Conservation (phyloP, 2,888 invertebrate genomes). For the Elysia crispata region DNA sequence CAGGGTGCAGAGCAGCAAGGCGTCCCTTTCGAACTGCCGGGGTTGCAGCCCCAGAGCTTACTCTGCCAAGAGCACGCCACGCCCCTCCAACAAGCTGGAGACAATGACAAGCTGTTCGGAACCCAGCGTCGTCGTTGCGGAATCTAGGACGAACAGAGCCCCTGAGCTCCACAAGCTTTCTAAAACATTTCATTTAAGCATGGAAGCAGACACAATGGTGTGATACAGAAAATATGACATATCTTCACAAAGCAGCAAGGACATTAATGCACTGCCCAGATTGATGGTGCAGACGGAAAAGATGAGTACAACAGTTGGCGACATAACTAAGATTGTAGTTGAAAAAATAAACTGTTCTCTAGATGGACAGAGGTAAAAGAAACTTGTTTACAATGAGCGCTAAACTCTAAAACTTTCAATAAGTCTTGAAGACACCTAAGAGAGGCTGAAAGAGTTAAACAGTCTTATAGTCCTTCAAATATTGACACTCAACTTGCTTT, state of each 20-base stretch:
- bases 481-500: too few species aligned
- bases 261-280: not conserved
- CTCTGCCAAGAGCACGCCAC: constrained; percentile 18
- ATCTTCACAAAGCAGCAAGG: not conserved
- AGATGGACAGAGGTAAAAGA: too few species aligned
- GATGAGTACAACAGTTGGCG: too few species aligned
- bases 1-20: not conserved
- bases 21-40: not conserved
- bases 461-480: not conserved
- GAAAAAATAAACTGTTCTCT: too few species aligned
- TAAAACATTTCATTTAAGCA: constrained; percentile 45
- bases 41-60: constrained; percentile 5
- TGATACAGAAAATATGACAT: not conserved
- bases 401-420: too few species aligned
- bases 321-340: too few species aligned
- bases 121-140: constrained; percentile 23
- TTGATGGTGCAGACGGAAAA: too few species aligned
- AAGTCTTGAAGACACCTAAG: too few species aligned
- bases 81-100: constrained; percentile 30
- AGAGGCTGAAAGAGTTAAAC: too few species aligned
- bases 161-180: constrained; percentile 41
- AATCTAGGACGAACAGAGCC: constrained; percentile 1
- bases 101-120: constrained; percentile 39
- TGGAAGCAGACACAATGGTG: constrained; percentile 40
- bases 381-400: not conserved